Evolutionary conservation across 2,888 invertebrate genomes (phyloP).

Genomic region (Spisula solida): DNA sequence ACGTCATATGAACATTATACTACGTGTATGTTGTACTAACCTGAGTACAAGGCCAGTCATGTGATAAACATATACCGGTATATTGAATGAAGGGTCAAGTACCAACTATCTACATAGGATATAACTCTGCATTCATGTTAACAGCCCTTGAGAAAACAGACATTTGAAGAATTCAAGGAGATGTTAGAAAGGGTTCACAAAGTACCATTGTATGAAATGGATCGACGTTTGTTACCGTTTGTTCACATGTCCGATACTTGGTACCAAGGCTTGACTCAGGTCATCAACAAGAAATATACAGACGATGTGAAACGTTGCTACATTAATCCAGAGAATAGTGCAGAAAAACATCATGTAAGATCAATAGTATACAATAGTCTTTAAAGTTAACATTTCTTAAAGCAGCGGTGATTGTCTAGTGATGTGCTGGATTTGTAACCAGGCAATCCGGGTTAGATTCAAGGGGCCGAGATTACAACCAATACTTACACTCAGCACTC

Average conservation of each 20-base stretch:
- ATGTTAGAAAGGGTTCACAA: slow-evolving; percentile 89
- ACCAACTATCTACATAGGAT: too few species aligned
- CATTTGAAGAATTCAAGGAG: slow-evolving; percentile 91
- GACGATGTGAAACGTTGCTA: slow-evolving; percentile 89
- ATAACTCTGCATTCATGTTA: slow-evolving; percentile 20
- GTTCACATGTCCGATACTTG: slow-evolving; percentile 90
- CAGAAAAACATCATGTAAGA: slow-evolving; percentile 85
- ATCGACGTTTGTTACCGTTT: slow-evolving; percentile 90
- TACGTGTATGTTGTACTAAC: too few species aligned
- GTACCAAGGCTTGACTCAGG: slow-evolving; percentile 91
- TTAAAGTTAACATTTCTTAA: neutral
- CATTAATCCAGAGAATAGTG: slow-evolving; percentile 89
- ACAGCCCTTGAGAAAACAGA: slow-evolving; percentile 86
- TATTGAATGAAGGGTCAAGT: too few species aligned
- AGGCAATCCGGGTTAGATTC: too few species aligned
- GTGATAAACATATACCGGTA: too few species aligned
- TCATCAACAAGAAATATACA: slow-evolving; percentile 90
- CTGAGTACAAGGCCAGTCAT: too few species aligned
- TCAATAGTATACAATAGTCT: too few species aligned
- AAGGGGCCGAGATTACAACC: too few species aligned
- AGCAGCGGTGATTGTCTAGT: neutral
- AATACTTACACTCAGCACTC: too few species aligned
- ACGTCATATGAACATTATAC: too few species aligned
- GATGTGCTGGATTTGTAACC: neutral
- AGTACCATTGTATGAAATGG: slow-evolving; percentile 90